phyloP scores from a whole-genome alignment of 2,113 vertebrate species.

The Proterorhinus semilunaris region DNA sequence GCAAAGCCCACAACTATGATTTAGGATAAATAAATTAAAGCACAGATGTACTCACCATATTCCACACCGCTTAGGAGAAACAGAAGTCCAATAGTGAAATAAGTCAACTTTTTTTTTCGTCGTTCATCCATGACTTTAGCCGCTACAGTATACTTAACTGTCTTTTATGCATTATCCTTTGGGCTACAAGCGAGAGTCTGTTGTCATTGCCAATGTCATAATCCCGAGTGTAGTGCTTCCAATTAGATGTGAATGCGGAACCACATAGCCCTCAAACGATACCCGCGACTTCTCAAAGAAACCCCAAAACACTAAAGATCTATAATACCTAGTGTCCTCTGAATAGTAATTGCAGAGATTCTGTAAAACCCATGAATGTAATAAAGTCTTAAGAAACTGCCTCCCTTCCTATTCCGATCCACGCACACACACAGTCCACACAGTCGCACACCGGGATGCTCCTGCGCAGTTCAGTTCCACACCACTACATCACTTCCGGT shows the following conservation, averaged over 20 bases:
- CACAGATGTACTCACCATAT: conserved; percentile 70
- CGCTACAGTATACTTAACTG: neutral
- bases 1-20: too few species aligned
- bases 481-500: conserved; percentile 42
- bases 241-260: conserved; percentile 28
- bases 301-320: neutral
- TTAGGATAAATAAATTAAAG: neutral
- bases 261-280: neutral
- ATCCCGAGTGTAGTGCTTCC: conserved; percentile 36
- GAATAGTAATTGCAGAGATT: neutral
- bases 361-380: neutral
- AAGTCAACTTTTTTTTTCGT: conserved; percentile 74
- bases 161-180: neutral
- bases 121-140: conserved; percentile 64
- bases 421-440: neutral
- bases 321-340: neutral
- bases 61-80: conserved; percentile 83
- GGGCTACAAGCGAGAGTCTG: neutral
- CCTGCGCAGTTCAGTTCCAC: neutral
- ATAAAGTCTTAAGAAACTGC: too few species aligned
- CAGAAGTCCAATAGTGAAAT: conserved; percentile 76
- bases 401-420: neutral
- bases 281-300: neutral
- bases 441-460: neutral
- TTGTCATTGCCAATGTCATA: conserved; percentile 3